Conservation (phyloP, 1,140 invertebrate genomes). For the Cydia splendana region DNA sequence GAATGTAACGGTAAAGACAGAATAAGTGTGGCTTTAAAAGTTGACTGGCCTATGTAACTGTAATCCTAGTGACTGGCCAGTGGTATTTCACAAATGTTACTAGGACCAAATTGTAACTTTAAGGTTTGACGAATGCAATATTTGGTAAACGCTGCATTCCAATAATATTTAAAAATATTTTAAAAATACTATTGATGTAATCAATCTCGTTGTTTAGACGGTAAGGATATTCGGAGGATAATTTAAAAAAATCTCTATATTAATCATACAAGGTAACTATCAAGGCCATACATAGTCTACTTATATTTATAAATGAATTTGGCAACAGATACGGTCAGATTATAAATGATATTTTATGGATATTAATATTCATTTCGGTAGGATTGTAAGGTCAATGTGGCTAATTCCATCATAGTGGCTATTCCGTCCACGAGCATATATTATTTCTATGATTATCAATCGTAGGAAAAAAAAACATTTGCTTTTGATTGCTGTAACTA, state of each 20-base stretch:
- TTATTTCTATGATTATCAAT: no score
- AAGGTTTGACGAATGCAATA: not conserved
- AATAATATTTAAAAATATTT: not conserved
- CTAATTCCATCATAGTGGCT: no score
- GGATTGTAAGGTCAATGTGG: no score
- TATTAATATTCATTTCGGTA: no score
- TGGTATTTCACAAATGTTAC: not conserved
- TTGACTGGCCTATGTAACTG: not conserved
- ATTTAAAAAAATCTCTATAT: not conserved
- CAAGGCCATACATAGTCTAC: no score
- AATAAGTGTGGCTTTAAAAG: conserved; percentile 1
- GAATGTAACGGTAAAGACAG: not conserved
- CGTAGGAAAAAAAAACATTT: no score
- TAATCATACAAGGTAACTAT: no score
- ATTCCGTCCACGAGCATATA: no score
- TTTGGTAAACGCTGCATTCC: not conserved
- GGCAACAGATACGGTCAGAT: no score
- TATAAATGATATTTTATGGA: no score
- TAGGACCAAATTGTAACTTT: not conserved
- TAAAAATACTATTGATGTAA: not conserved
- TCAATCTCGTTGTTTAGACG: not conserved
- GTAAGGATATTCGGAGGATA: not conserved
- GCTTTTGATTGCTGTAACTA: no score
- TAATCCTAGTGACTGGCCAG: conserved; percentile 1
- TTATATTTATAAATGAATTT: no score